Evolutionary conservation across 1,140 invertebrate genomes (phyloP).

Genomic region (Bilobella aurantiaca): DNA sequence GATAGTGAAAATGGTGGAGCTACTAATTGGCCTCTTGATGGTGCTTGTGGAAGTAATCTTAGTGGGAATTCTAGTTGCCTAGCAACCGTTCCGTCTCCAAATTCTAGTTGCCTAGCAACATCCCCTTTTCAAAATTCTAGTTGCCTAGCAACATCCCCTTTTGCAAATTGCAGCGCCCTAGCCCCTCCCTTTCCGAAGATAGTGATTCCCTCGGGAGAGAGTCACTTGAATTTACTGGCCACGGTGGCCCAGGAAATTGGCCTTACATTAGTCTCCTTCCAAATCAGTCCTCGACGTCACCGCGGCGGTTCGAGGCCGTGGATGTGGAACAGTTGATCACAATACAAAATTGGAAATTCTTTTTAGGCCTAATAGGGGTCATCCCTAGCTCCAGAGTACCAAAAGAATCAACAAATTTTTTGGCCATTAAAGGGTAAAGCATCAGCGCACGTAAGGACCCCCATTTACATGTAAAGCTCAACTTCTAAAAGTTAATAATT

Average conservation of each 20-base stretch:
- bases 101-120: too few relatives aligned
- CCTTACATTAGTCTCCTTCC: not conserved
- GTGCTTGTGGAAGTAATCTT: not conserved
- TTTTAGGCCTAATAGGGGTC: too few relatives aligned
- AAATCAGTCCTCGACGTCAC: conserved; percentile 7
- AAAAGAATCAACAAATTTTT: too few relatives aligned
- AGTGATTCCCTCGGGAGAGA: conserved; percentile 19
- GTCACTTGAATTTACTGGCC: conserved; percentile 30
- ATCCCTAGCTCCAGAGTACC: too few relatives aligned
- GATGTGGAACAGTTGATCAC: not conserved
- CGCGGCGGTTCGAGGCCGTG: not conserved
- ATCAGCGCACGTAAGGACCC: too few relatives aligned
- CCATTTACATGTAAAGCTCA: too few relatives aligned
- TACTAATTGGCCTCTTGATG: not conserved
- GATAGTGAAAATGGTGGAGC: not conserved
- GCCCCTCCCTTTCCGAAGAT: not conserved
- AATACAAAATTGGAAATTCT: not conserved
- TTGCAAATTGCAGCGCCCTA: not conserved
- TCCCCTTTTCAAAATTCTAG: too few relatives aligned
- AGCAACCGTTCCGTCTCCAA: too few relatives aligned
- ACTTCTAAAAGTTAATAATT: too few relatives aligned
- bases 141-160: too few relatives aligned
- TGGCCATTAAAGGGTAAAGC: too few relatives aligned
- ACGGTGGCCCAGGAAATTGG: conserved; percentile 34
- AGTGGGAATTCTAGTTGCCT: too few relatives aligned